Conservation (phyloP, 2,797 vertebrate genomes). For the Epinephelus malabaricus region DNA sequence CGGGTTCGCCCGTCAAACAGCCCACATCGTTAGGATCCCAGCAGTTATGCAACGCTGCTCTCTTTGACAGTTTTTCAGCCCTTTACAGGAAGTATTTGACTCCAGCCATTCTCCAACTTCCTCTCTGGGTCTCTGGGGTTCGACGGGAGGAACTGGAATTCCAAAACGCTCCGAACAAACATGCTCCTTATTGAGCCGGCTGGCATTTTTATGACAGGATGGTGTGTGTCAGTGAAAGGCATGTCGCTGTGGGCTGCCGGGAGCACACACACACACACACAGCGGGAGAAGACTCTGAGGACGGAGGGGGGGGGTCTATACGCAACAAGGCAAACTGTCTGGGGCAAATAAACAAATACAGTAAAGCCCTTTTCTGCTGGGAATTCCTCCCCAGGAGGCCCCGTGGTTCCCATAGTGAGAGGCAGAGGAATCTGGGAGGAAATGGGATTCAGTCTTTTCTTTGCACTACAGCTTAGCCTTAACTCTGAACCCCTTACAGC, state of each 20-base stretch:
- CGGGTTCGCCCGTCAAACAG: no score
- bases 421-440: slow-evolving; percentile 49
- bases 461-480: slow-evolving; percentile 23
- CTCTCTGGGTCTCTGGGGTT: slow-evolving; percentile 57
- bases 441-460: slow-evolving; percentile 54
- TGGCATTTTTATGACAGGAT: slow-evolving; percentile 79
- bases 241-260: slow-evolving; percentile 45
- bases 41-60: slow-evolving; percentile 1
- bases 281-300: slow-evolving; percentile 8
- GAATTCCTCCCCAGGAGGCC: slow-evolving; percentile 56
- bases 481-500: slow-evolving; percentile 31
- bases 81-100: slow-evolving; percentile 59
- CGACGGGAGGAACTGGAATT: slow-evolving; percentile 61
- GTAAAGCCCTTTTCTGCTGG: slow-evolving; percentile 51
- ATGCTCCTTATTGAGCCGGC: slow-evolving; percentile 58
- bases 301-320: background rate
- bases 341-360: slow-evolving; percentile 75
- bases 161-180: slow-evolving; percentile 66
- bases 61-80: slow-evolving; percentile 24
- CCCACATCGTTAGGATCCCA: no score
- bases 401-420: slow-evolving; percentile 69
- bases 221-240: slow-evolving; percentile 67
- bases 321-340: slow-evolving; percentile 47
- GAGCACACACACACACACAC: slow-evolving; percentile 17
- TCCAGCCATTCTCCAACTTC: slow-evolving; percentile 61